These are phyloP conservation scores for Catajapyx aquilonaris DNA, from an alignment of 1,140 invertebrate genomes.

Conservation along the genomic window DNA sequence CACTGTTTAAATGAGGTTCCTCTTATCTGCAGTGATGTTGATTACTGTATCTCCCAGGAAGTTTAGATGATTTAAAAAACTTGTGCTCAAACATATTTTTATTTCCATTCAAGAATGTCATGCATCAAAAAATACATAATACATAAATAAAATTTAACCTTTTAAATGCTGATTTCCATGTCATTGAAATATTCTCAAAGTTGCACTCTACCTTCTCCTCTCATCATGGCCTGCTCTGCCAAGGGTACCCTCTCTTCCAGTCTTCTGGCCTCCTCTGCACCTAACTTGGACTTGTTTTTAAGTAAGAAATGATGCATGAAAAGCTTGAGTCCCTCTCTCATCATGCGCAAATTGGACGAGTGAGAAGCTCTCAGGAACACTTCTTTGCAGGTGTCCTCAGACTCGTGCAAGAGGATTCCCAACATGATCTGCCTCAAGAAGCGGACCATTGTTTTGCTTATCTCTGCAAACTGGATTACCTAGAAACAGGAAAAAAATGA, in stretches of 20 bases:
- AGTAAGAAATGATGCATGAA: constrained; percentile 62
- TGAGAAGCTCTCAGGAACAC: constrained; percentile 42
- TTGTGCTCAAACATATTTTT: too few relatives aligned
- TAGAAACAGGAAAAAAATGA: too few relatives aligned
- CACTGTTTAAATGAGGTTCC: too few relatives aligned
- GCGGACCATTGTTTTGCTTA: constrained; percentile 42
- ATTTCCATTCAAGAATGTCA: too few relatives aligned
- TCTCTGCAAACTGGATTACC: constrained; percentile 57
- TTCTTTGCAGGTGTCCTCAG: constrained; percentile 29
- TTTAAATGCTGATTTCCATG: too few relatives aligned
- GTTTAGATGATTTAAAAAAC: too few relatives aligned
- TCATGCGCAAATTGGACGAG: constrained; percentile 41
- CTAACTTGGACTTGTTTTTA: constrained; percentile 24
- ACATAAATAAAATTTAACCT: too few relatives aligned
- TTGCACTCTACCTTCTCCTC: neutral
- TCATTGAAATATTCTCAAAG: neutral
- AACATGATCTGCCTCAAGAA: constrained; percentile 49
- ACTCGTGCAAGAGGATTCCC: constrained; percentile 37
- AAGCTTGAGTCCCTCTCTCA: constrained; percentile 48
- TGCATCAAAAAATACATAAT: too few relatives aligned
- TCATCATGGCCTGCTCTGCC: constrained; percentile 7
- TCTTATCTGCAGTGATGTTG: too few relatives aligned
- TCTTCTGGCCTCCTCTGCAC: constrained; percentile 6
- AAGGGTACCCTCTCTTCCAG: constrained; percentile 9
- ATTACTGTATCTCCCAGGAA: too few relatives aligned